Evolutionary conservation across 2,888 invertebrate species (phyloP).

Genomic region (Temnothorax unifasciatus): DNA sequence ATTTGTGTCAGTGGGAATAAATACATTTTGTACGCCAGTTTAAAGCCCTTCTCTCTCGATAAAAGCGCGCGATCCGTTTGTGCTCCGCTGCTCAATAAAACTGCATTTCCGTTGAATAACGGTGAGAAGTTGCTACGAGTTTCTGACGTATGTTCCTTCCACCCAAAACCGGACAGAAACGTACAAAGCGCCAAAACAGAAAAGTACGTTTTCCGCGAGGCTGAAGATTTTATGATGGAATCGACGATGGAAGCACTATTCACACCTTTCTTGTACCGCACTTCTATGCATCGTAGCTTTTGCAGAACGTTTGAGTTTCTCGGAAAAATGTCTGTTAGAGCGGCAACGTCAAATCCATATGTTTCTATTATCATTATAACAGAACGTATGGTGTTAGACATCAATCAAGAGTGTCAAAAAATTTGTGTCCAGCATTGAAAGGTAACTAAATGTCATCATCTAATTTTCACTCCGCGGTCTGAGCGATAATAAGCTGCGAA

Average conservation of each 20-base stretch:
- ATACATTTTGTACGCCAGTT: conserved; percentile 51
- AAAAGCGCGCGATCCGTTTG: conserved; percentile 48
- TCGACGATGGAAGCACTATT: conserved; percentile 42
- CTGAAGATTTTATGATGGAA: conserved; percentile 48
- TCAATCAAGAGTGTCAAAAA: background rate
- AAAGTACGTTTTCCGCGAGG: conserved; percentile 42
- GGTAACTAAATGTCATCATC: background rate
- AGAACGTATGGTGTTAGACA: too few relatives aligned
- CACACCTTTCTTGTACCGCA: conserved; percentile 20
- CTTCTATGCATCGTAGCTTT: conserved; percentile 30
- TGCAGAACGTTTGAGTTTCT: conserved; percentile 13
- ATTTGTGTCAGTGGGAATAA: conserved; percentile 61
- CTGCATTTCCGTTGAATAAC: conserved; percentile 51
- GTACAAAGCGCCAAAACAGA: conserved; percentile 56
- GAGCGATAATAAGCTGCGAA: conserved; percentile 4
- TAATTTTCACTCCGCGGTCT: background rate
- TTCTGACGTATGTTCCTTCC: conserved; percentile 41
- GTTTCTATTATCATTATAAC: conserved; percentile 16
- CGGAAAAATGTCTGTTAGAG: conserved; percentile 25
- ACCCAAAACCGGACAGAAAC: conserved; percentile 42
- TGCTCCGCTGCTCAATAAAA: conserved; percentile 47
- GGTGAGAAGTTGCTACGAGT: conserved; percentile 39
- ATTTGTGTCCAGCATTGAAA: too few relatives aligned
- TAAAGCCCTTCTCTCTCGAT: conserved; percentile 49
- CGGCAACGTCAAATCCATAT: conserved; percentile 6